phyloP scores from a whole-genome alignment of 2,888 invertebrate species.

The Athripsodes cinereus region DNA sequence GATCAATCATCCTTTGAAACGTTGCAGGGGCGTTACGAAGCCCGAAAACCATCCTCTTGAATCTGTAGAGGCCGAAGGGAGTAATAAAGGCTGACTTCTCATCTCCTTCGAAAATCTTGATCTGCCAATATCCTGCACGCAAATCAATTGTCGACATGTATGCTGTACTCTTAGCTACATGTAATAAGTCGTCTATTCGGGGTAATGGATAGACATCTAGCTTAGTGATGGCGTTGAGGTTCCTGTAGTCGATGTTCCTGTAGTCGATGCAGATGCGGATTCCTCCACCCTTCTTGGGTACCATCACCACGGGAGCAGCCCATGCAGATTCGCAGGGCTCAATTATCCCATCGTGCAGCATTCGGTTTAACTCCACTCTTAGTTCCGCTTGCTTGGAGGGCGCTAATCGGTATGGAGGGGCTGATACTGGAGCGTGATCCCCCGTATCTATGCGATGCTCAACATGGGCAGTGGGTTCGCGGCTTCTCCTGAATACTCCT shows the following conservation, averaged over 20 bases:
- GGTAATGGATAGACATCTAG: slow-evolving; percentile 34
- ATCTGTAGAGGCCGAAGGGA: slow-evolving; percentile 32
- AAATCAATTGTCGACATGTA: slow-evolving; percentile 34
- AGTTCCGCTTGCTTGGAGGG: slow-evolving; percentile 28
- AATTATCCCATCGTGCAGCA: slow-evolving; percentile 32
- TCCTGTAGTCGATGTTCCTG: slow-evolving; percentile 25
- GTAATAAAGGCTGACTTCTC: slow-evolving; percentile 33
- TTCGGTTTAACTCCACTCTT: slow-evolving; percentile 30
- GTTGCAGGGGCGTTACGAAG: slow-evolving; percentile 32
- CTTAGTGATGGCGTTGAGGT: no score
- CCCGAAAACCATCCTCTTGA: slow-evolving; percentile 34
- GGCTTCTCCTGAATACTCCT: background rate
- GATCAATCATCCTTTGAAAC: slow-evolving; percentile 32
- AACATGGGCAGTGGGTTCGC: background rate
- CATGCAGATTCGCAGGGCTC: slow-evolving; percentile 36
- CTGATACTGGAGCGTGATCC: slow-evolving; percentile 30
- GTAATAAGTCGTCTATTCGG: slow-evolving; percentile 35
- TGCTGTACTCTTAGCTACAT: slow-evolving; percentile 30
- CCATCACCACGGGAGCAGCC: slow-evolving; percentile 33
- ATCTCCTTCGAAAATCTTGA: slow-evolving; percentile 29
- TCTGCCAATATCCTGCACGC: no score
- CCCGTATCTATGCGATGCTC: slow-evolving; percentile 31
- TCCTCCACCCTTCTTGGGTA: no score
- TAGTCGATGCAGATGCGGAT: slow-evolving; percentile 34
- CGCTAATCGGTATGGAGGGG: slow-evolving; percentile 32